Conservation (phyloP, 2,113 vertebrate species). For the Pseudopodoces humilis region DNA sequence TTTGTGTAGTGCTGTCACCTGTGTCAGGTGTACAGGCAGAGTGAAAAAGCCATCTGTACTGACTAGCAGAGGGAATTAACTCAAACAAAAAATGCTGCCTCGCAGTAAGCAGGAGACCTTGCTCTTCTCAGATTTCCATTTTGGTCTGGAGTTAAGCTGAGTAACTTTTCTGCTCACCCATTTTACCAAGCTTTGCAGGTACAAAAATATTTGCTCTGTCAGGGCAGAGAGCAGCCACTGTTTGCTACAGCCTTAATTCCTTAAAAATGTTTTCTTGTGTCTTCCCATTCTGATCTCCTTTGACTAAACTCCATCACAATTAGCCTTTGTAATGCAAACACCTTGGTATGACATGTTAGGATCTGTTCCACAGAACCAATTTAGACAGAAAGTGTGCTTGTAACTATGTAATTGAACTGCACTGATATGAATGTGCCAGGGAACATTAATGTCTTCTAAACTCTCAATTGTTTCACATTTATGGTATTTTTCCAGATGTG, state of each 20-base stretch:
- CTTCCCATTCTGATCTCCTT: constrained; percentile 26
- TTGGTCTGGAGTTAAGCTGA: not conserved
- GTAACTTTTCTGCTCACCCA: not conserved
- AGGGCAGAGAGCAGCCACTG: constrained; percentile 8
- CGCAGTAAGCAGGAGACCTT: not conserved
- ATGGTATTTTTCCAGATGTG: constrained; percentile 52
- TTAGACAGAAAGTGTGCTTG: constrained; percentile 18
- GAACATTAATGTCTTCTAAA: constrained; percentile 35
- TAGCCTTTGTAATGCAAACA: constrained; percentile 35
- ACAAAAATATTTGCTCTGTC: constrained; percentile 39
- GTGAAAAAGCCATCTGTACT: not conserved
- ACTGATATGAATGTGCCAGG: constrained; percentile 29
- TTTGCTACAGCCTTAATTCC: not conserved
- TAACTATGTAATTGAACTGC: constrained; percentile 22
- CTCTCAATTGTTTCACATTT: constrained; percentile 9
- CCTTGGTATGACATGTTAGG: constrained; percentile 22
- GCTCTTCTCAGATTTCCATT: not conserved
- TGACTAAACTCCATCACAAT: constrained; percentile 13
- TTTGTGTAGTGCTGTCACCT: not conserved
- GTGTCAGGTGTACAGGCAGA: not conserved
- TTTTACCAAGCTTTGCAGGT: constrained; percentile 14
- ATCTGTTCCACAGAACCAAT: constrained; percentile 22
- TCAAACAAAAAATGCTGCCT: not conserved
- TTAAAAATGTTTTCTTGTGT: constrained; percentile 19
- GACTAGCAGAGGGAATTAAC: not conserved